phyloP scores from a whole-genome alignment of 2,113 vertebrate species.

The Leptobrachium ailaonicum region DNA sequence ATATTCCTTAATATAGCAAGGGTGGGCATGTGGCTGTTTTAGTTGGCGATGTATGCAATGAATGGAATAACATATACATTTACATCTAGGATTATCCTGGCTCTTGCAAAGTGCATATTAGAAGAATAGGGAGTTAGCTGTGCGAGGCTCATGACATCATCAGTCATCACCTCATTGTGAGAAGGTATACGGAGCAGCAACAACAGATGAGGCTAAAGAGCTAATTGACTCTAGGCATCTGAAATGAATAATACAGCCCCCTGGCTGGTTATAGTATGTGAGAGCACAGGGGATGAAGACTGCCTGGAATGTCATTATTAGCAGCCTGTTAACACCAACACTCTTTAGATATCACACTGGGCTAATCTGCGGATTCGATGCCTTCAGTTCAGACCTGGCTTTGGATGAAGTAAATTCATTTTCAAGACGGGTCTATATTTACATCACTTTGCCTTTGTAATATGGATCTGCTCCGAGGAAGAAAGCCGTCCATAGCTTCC shows the following conservation, averaged over 20 bases:
- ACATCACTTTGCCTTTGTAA: too few species aligned
- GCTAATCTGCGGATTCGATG: too few species aligned
- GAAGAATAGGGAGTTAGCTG: not conserved
- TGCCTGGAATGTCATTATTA: slow-evolving; percentile 15
- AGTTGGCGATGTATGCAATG: not conserved
- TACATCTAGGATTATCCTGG: slow-evolving; percentile 7
- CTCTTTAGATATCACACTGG: not conserved
- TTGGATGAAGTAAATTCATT: not conserved
- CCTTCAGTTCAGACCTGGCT: not conserved
- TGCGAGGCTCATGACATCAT: slow-evolving; percentile 8
- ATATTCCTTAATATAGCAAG: not conserved
- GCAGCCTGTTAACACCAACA: slow-evolving; percentile 9
- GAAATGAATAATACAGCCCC: slow-evolving; percentile 16
- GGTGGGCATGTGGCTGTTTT: not conserved
- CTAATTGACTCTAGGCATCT: slow-evolving; percentile 20
- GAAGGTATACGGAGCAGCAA: slow-evolving; percentile 8
- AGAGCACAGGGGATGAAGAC: slow-evolving; percentile 6
- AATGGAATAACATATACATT: not conserved
- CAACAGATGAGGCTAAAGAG: slow-evolving; percentile 17
- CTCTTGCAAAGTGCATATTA: slow-evolving; percentile 12
- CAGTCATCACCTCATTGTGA: slow-evolving; percentile 33
- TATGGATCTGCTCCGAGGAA: too few species aligned
- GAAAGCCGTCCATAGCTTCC: too few species aligned
- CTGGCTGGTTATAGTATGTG: slow-evolving; percentile 1
- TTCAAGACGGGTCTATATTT: too few species aligned